Conservation (phyloP, 1,140 invertebrate genomes). For the Notospermus geniculatus region DNA sequence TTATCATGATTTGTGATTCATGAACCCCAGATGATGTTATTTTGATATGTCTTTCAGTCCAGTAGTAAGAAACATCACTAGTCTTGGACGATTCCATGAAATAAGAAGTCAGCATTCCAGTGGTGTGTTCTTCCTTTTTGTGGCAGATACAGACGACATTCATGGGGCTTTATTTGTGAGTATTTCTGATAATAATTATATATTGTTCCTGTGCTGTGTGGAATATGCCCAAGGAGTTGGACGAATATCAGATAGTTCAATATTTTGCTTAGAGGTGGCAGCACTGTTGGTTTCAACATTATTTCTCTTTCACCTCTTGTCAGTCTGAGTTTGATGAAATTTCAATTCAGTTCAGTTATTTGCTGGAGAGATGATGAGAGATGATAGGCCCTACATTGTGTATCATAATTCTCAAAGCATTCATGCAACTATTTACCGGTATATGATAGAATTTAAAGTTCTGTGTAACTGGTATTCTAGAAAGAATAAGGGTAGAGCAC, state of each 20-base stretch:
- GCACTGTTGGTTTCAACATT: neutral
- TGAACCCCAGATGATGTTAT: neutral
- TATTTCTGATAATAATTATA: slow-evolving; percentile 19
- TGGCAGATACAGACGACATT: slow-evolving; percentile 65
- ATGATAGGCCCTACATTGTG: too few relatives aligned
- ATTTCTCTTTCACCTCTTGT: neutral
- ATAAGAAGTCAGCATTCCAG: slow-evolving; percentile 67
- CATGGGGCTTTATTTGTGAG: slow-evolving; percentile 73
- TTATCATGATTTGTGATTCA: too few relatives aligned
- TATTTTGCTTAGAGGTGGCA: neutral
- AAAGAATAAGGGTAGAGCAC: too few relatives aligned
- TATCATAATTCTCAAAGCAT: too few relatives aligned
- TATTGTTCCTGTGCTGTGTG: neutral
- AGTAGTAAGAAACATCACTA: slow-evolving; percentile 75
- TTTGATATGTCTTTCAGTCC: slow-evolving; percentile 58
- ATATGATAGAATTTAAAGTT: too few relatives aligned
- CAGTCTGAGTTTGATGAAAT: neutral
- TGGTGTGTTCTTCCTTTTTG: slow-evolving; percentile 82
- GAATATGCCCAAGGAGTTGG: neutral
- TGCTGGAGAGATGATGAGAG: too few relatives aligned
- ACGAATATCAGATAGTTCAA: neutral
- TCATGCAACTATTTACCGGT: too few relatives aligned
- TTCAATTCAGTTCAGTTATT: neutral
- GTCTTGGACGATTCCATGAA: slow-evolving; percentile 72
- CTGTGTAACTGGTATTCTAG: too few relatives aligned